Conservation (phyloP, 2,113 vertebrate genomes). For the Cathartes aura region DNA sequence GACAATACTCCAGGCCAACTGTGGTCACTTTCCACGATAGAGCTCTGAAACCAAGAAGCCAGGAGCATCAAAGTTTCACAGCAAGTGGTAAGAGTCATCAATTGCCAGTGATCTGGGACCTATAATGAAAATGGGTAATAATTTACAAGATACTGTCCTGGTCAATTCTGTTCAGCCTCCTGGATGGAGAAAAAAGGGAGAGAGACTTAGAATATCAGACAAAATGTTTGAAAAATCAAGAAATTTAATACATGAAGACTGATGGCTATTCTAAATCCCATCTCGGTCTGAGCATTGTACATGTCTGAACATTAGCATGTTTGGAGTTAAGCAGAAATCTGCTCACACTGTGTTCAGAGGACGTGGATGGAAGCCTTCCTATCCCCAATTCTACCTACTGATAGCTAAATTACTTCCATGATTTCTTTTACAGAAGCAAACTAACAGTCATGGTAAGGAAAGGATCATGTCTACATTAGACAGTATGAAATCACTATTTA, state of each 20-base stretch:
- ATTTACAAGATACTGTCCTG: background rate
- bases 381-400: background rate
- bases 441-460: background rate
- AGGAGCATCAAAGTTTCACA: background rate
- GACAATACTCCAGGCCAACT: background rate
- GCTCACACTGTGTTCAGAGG: background rate
- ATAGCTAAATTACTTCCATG: background rate
- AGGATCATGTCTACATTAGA: background rate
- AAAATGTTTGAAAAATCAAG: background rate
- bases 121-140: background rate
- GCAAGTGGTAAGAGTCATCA: background rate
- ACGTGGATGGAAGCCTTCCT: background rate
- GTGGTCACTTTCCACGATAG: background rate
- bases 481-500: background rate
- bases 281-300: background rate
- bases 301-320: background rate
- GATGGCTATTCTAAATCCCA: background rate
- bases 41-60: background rate
- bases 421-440: background rate
- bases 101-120: background rate
- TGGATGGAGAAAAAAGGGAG: background rate
- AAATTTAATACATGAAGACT: background rate
- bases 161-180: background rate
- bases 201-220: background rate
- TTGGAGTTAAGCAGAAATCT: background rate